A percentile compares a stretch with the other conserved stretches of the same genome.
phyloP scores from a whole-genome alignment of 1,140 invertebrate species.

The Caligus rogercresseyi region DNA sequence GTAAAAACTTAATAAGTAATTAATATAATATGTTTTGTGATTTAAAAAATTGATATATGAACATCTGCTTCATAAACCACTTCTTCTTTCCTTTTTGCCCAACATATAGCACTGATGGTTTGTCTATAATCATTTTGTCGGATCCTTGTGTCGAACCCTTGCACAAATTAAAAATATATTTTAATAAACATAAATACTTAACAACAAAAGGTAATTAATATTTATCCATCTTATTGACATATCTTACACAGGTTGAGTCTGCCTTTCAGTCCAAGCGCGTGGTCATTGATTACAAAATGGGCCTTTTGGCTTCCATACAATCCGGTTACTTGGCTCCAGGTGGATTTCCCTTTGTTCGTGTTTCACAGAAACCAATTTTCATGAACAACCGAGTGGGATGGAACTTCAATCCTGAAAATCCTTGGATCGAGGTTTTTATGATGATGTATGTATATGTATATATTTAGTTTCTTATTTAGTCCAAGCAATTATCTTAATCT shows the following conservation, averaged over 20 bases:
- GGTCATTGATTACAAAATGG: conserved; percentile 14
- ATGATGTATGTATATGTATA: no score
- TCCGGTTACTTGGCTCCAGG: conserved; percentile 4
- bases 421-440: neutral
- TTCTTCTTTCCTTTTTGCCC: no score
- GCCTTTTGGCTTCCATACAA: conserved; percentile 2
- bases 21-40: no score
- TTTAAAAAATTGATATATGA: no score
- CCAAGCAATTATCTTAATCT: no score
- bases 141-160: no score
- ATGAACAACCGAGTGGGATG: conserved; percentile 7
- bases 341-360: conserved; percentile 4
- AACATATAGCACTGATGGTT: no score
- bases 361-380: conserved; percentile 3
- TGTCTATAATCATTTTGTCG: no score
- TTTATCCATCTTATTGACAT: no score
- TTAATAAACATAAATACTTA: neutral
- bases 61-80: no score
- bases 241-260: neutral
- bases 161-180: conserved; percentile 10
- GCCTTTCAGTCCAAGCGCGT: neutral
- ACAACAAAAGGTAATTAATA: no score
- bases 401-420: conserved; percentile 1
- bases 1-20: no score
- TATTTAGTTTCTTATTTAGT: neutral